phyloP scores from a whole-genome alignment of 2,797 vertebrate species.

The Danio tinwini region DNA sequence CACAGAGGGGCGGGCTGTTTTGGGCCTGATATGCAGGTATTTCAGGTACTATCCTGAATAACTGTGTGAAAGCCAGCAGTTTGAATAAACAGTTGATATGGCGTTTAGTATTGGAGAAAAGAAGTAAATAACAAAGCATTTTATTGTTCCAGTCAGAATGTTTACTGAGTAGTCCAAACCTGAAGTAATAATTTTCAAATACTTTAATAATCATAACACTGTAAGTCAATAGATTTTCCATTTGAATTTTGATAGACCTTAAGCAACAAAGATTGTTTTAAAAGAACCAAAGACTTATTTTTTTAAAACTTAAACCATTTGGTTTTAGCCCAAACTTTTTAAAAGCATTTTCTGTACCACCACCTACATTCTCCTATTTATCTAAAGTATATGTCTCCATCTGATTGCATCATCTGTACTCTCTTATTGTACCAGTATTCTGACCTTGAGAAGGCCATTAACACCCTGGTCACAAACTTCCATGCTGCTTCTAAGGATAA shows the following conservation, averaged over 20 bases:
- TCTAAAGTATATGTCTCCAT: background rate
- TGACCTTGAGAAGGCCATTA: conserved; percentile 79
- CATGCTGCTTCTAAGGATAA: conserved; percentile 75
- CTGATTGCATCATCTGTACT: background rate
- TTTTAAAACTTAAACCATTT: background rate
- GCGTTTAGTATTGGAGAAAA: background rate
- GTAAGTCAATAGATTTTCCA: background rate
- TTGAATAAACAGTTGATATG: conserved; percentile 8
- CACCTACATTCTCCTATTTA: background rate
- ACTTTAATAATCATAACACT: background rate
- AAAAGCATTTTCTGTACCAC: background rate
- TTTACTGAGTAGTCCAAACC: background rate
- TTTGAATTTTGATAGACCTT: background rate
- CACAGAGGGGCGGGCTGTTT: conserved; percentile 26
- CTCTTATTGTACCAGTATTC: conserved; percentile 65
- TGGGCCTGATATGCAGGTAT: conserved; percentile 60
- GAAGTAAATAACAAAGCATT: background rate
- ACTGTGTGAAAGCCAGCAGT: background rate
- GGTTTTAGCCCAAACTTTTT: background rate
- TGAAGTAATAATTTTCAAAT: background rate
- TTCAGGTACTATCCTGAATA: conserved; percentile 50
- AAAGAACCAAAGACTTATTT: background rate
- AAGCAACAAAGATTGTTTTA: background rate
- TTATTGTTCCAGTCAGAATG: background rate
- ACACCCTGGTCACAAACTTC: conserved; percentile 79